Conservation (phyloP, 2,888 invertebrate genomes). For the Lasioglossum vierecki region DNA sequence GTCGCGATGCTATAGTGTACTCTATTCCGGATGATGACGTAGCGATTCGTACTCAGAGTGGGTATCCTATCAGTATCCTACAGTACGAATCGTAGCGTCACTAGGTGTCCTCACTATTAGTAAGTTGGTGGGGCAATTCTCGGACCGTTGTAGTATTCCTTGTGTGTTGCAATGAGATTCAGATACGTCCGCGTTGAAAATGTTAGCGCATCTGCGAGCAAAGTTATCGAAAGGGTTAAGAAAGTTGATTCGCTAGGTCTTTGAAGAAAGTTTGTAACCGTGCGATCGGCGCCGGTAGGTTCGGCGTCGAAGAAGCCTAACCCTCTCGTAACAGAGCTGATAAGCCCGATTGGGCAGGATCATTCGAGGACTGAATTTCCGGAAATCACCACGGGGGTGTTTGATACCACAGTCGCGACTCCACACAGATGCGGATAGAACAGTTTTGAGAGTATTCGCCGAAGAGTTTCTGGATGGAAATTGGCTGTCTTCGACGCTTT, state of each 20-base stretch:
- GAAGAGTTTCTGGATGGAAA: not conserved
- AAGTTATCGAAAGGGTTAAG: not conserved
- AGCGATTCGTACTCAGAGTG: too few species aligned
- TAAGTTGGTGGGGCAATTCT: not conserved
- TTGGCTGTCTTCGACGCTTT: constrained; percentile 37
- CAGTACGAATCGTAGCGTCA: too few species aligned
- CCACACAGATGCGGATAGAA: constrained; percentile 25
- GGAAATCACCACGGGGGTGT: constrained; percentile 30
- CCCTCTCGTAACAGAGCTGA: constrained; percentile 1
- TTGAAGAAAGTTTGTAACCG: not conserved
- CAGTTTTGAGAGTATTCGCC: constrained; percentile 24
- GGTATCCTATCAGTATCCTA: too few species aligned
- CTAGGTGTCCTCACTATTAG: not conserved
- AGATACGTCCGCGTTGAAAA: not conserved
- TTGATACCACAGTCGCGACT: constrained; percentile 9
- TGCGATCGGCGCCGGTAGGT: not conserved
- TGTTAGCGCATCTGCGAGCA: not conserved
- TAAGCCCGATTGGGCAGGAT: not conserved
- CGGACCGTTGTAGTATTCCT: not conserved
- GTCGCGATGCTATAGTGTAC: not conserved
- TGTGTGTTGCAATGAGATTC: not conserved
- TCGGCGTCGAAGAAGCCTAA: not conserved
- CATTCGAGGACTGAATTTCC: constrained; percentile 1
- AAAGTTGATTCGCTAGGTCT: not conserved
- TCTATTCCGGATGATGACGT: not conserved